phyloP scores from a whole-genome alignment of 2,888 invertebrate genomes.

The Melanargia galathea region DNA sequence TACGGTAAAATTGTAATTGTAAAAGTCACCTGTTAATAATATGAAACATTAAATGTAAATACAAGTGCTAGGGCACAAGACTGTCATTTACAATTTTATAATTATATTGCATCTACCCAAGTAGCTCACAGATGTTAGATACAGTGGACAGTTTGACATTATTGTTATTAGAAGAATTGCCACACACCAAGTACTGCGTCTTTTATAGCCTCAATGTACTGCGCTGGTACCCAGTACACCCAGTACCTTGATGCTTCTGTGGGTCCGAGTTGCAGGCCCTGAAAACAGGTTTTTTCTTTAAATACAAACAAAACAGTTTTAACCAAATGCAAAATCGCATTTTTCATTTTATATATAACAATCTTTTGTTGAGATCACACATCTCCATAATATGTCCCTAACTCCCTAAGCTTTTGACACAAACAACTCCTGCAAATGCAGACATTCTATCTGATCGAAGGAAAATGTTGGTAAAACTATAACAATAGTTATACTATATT shows the following conservation, averaged over 20 bases:
- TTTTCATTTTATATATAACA: too few species aligned
- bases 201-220: conserved; percentile 94
- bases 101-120: conserved; percentile 77
- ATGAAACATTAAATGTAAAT: conserved; percentile 35
- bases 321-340: too few species aligned
- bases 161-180: conserved; percentile 85
- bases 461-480: not conserved
- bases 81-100: conserved; percentile 52
- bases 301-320: not conserved
- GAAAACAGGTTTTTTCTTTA: conserved; percentile 41
- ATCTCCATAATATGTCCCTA: too few species aligned
- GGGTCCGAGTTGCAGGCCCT: conserved; percentile 94
- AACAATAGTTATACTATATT: not conserved
- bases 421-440: too few species aligned
- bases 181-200: conserved; percentile 94
- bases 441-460: too few species aligned
- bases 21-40: conserved; percentile 35
- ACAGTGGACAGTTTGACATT: conserved; percentile 46
- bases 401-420: too few species aligned
- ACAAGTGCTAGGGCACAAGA: conserved; percentile 40
- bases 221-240: conserved; percentile 97
- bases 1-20: conserved; percentile 35
- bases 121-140: conserved; percentile 61
- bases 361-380: too few species aligned
- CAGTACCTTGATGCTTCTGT: conserved; percentile 96